Evolutionary conservation across 2,797 vertebrate species (phyloP), one percentile per base, ranked within the genome.

Genomic region (Apogon hyalosoma): DNA sequence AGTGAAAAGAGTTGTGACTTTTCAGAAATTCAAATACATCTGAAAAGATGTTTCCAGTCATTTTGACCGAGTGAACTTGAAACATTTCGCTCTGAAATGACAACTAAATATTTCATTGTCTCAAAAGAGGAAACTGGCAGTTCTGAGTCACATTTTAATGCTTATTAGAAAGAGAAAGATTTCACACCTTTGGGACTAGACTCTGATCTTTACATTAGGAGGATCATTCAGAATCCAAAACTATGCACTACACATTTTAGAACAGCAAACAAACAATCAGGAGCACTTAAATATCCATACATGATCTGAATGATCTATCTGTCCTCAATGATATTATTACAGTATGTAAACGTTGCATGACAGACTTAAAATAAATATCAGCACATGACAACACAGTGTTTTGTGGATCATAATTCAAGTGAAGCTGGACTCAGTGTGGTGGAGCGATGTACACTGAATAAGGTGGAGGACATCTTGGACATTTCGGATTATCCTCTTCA

Each of bases 41-140:
- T 1, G 8, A 19, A 42, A 50, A 52, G 7, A 14, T 43, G 41
- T 14, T 28, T 28, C 24, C 7, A 48, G 33, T 16, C 10, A 41
- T 49, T 73, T 38, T 47, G 18, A 46, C 12, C 21, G 19, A 21
- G n/a, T 54, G 18, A 43, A 31, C 42, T 70, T 15, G 11, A 55
- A 63, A 63, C 33, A 42, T 53, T 19, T 7, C 5, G 19, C 6
- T 15, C 39, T 45, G 0, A 49, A 45, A 53, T 9, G 60, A 41
- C 11, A 48, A 21, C 18, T 31, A 10, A 19, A 40, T 7, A 1
- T 54, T 39, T 28, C 12, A 42, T 15, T 24, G 42, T 24, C 31
- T 7, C 10, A 38, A 46, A 21, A 46, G 1, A 52, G 9, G 5
- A 19, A 11, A 46, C 33, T 0, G 39, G 40, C 53, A 52, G 31